Evolutionary conservation across 2,797 vertebrate genomes (phyloP).

Genomic region (Acrossocheilus fasciatus): DNA sequence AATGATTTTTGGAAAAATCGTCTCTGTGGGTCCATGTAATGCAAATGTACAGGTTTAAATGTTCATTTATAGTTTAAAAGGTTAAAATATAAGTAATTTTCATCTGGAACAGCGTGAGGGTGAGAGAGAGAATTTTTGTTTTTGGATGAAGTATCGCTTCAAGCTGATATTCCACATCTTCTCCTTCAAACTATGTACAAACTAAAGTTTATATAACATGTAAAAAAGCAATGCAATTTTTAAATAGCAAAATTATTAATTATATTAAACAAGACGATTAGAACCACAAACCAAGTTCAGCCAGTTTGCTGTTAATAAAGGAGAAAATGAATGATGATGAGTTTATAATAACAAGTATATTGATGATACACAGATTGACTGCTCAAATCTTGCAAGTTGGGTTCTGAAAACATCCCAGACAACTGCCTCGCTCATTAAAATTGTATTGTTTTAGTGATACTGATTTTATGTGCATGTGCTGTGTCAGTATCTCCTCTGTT

Average conservation of each 20-base stretch:
- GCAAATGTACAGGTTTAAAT: too few relatives aligned
- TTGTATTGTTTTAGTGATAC: neutral
- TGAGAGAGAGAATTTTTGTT: too few relatives aligned
- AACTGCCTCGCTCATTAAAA: neutral
- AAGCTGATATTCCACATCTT: neutral
- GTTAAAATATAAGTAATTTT: neutral
- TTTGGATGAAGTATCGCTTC: neutral
- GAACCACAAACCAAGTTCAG: constrained; percentile 73
- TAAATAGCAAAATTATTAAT: neutral
- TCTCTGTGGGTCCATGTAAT: neutral
- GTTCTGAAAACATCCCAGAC: neutral
- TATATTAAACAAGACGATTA: constrained; percentile 21
- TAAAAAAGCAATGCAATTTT: neutral
- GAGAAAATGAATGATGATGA: neutral
- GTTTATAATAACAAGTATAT: neutral
- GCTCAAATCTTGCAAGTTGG: neutral
- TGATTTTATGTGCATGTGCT: neutral
- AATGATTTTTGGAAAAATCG: neutral
- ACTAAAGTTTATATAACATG: neutral
- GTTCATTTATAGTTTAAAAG: too few relatives aligned
- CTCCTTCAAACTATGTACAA: neutral
- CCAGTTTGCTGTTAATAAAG: constrained; percentile 61
- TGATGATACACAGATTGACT: neutral
- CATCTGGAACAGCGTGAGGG: neutral
- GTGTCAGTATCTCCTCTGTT: constrained; percentile 8